A percentile compares a stretch with the other conserved stretches of the same genome.
phyloP scores from a whole-genome alignment of 2,888 invertebrate species.

The Nasonia oneida region DNA sequence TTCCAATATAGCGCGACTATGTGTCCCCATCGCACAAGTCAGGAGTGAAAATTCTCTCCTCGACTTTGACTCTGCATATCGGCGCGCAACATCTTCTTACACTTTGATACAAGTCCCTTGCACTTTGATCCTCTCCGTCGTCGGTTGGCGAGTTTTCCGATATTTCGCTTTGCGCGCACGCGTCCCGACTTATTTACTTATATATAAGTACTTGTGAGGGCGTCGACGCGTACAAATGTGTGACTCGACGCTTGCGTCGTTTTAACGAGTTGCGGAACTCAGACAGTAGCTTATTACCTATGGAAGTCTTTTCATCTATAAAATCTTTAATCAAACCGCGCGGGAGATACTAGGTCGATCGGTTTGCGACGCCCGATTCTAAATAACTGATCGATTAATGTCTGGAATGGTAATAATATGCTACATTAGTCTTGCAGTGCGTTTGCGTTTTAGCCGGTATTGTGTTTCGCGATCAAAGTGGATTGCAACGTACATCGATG shows the following conservation, averaged over 20 bases:
- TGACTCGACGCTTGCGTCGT: no score
- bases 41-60: no score
- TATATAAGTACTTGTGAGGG: background rate
- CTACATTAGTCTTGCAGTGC: background rate
- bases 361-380: background rate
- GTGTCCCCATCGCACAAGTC: background rate
- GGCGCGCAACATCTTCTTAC: constrained; percentile 32
- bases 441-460: background rate
- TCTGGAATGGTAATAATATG: background rate
- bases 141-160: constrained; percentile 20
- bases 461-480: background rate
- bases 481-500: background rate
- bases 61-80: background rate
- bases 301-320: no score
- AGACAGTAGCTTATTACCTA: no score
- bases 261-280: no score
- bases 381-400: background rate
- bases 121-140: constrained; percentile 48
- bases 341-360: no score
- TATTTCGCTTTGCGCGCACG: constrained; percentile 54
- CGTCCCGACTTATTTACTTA: background rate
- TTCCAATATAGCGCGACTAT: background rate
- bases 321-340: no score
- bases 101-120: constrained; percentile 28
- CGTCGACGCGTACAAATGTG: background rate